These are phyloP conservation scores for Sipha maydis DNA, from an alignment of 2,888 invertebrate genomes.

Conservation along the genomic window DNA sequence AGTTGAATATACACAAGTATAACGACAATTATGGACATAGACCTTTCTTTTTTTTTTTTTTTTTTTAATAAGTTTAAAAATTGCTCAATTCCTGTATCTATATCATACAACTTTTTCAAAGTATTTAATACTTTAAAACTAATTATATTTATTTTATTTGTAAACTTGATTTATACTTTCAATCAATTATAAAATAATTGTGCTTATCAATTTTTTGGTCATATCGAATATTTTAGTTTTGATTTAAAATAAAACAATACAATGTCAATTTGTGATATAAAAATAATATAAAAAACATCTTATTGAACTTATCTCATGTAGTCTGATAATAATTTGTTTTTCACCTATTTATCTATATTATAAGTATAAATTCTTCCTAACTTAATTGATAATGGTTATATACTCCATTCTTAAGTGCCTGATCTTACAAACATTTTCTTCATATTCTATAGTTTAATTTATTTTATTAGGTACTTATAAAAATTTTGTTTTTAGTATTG, in stretches of 20 bases:
- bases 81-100: constrained; percentile 29
- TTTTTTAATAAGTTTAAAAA: neutral
- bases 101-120: neutral
- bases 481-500: constrained; percentile 39
- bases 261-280: constrained; percentile 61
- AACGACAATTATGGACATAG: constrained; percentile 30
- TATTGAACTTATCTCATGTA: constrained; percentile 29
- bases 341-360: constrained; percentile 5
- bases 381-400: neutral
- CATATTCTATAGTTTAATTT: constrained; percentile 17
- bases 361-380: constrained; percentile 16
- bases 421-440: constrained; percentile 4
- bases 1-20: constrained; percentile 45
- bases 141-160: constrained; percentile 25
- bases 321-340: constrained; percentile 27
- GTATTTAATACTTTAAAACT: neutral
- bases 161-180: constrained; percentile 7
- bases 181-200: constrained; percentile 1
- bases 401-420: constrained; percentile 10
- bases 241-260: constrained; percentile 52
- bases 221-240: constrained; percentile 56
- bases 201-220: constrained; percentile 37
- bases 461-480: constrained; percentile 34
- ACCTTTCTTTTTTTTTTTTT: constrained; percentile 4
- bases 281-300: constrained; percentile 27